Conservation (phyloP, 2,888 invertebrate genomes). For the Trissoscelio sp. region DNA sequence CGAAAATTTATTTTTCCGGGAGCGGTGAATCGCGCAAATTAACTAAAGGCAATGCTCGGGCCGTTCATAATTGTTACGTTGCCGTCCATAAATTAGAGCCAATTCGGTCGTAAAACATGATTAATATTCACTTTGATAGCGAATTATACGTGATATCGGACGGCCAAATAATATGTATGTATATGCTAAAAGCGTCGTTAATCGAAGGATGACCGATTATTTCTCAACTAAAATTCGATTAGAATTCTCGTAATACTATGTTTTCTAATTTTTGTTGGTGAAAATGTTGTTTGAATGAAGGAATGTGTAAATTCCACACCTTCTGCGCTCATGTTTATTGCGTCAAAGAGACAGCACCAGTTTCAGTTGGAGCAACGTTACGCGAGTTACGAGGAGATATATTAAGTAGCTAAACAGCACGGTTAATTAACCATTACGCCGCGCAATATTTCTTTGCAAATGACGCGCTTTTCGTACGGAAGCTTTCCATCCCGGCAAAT, state of each 20-base stretch:
- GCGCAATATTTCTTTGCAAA: constrained; percentile 33
- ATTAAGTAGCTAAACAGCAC: constrained; percentile 38
- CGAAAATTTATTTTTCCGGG: constrained; percentile 22
- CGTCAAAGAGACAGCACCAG: constrained; percentile 5
- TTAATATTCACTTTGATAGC: constrained; percentile 24
- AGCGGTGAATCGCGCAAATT: constrained; percentile 1
- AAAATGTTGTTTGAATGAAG: too few species aligned
- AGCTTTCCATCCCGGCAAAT: constrained; percentile 12
- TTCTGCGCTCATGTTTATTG: constrained; percentile 28
- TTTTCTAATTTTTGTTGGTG: too few species aligned
- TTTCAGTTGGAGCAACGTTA: neutral
- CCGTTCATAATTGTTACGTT: constrained; percentile 13
- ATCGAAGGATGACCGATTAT: constrained; percentile 33
- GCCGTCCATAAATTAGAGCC: constrained; percentile 31
- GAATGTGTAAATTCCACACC: too few species aligned
- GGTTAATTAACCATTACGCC: constrained; percentile 44
- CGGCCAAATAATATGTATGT: constrained; percentile 27
- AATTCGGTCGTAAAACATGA: constrained; percentile 27
- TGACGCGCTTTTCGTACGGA: constrained; percentile 24
- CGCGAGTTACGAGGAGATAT: constrained; percentile 6
- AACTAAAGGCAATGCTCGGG: neutral
- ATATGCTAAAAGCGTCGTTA: constrained; percentile 18
- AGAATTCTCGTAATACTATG: neutral
- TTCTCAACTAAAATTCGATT: neutral
- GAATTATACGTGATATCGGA: constrained; percentile 4